Evolutionary conservation across 2,113 vertebrate species (phyloP), one percentile per base, ranked within the genome.

Genomic region (Mystacornis crossleyi): DNA sequence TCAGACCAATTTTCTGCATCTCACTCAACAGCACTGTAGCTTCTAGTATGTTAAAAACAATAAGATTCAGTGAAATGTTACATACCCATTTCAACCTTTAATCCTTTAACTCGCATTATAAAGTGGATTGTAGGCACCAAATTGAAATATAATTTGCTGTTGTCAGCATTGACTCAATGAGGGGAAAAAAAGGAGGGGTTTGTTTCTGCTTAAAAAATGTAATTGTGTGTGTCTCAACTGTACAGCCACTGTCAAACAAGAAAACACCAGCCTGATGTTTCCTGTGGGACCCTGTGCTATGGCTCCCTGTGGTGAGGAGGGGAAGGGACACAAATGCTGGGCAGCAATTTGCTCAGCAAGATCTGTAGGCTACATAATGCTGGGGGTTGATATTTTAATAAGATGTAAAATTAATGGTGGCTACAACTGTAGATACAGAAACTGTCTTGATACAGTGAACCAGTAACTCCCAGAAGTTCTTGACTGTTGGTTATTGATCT

Each of bases 111-210:
- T 84, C 66, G 9, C 13, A 51, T 3, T 31, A n/a, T 10, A 21
- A 81, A 95, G 19, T 83, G n/a, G 40, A 33, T 45, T 65, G 73
- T n/a, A 60, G 66, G 58, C 17, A 73, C 26, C 31, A 86, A 48
- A 55, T 66, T 53, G 45, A 87, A 81, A 57, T 48, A 43, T 13
- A 16, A 26, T 58, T 67, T 74, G 29, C 42, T 70, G 40, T 28
- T 73, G 6, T 21, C 40, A 72, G n/a, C 34, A 20, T 8, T 77
- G 25, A 45, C 51, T 62, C 72, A 64, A 18, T 7, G 28, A 28
- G 5, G 2, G 12, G 33, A 5, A 2, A 16, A 43, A 62, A 29
- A 7, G 2, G 14, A 4, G 13, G 8, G 5, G 8, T 2, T 64
- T 34, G 3, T 54, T 88, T 36, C 3, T 23, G 54, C 18, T 51